Evolutionary conservation across 2,113 vertebrate genomes (phyloP).

Genomic region (Saimiri boliviensis): DNA sequence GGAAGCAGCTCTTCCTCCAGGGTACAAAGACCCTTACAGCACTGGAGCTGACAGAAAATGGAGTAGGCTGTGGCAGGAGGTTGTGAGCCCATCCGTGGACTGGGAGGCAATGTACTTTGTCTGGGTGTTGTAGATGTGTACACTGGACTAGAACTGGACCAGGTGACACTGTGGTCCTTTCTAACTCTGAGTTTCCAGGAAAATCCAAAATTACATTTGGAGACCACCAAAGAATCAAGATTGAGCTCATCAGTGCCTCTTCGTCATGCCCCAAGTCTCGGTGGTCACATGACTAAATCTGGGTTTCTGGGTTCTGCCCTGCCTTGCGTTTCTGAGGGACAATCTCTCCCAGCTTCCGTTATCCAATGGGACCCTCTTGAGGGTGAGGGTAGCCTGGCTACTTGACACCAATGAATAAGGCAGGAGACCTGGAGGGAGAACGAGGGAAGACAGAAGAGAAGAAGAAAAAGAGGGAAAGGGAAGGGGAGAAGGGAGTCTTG

Average conservation of each 20-base stretch:
- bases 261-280: neutral
- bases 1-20: neutral
- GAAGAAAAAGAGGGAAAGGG: neutral
- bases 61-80: neutral
- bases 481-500: neutral
- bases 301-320: neutral
- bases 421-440: neutral
- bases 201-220: neutral
- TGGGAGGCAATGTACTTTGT: neutral
- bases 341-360: neutral
- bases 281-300: neutral
- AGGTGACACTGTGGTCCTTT: neutral
- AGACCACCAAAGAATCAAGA: neutral
- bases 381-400: neutral
- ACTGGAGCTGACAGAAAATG: neutral
- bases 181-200: neutral
- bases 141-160: neutral
- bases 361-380: neutral
- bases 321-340: neutral
- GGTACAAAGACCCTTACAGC: neutral
- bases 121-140: neutral
- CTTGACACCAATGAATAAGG: neutral
- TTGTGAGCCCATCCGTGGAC: neutral
- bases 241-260: neutral
- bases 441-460: neutral